Base-by-base conservation (phyloP, 2,797 vertebrate genomes). In the Nasua narica region DNA sequence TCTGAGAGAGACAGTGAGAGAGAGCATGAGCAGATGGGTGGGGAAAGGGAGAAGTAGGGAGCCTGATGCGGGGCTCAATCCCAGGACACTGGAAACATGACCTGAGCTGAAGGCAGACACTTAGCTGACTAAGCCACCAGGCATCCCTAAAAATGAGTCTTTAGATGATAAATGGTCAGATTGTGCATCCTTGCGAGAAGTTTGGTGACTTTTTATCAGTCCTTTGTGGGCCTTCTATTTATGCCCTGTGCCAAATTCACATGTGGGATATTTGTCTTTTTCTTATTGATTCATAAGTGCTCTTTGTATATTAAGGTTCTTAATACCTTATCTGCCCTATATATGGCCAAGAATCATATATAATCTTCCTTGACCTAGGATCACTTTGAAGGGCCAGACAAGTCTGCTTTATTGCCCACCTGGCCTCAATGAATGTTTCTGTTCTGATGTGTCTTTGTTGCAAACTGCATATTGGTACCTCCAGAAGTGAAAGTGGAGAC, bases 281-380 rank as follows among this genome's bases (percentile, higher is more conserved):
- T 83, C 67, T 83, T 81, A 85, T 74, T 95, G 88, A 74, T 52
- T 72, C 40, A 15, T 54, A 79, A 52, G n/a, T 67, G 25, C 50
- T 91, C 56, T 97, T 94, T 84, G 25, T 54, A 85, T 94, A 76
- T 74, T 43, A 91, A 88, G 19, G 43, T 72, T 85, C 48, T 81
- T 67, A 65, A 37, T 35, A 19, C 46, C 69, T 69, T 87, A 60
- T 69, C 19, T 91, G 67, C 62, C 23, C 43, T 14, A 67, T 32
- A 40, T 35, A 16, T 93, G 70, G 52, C 50, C 72, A 93, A 72
- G 52, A 58, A 40, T 29, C n/a, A 40, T 40, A 40, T 40, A 40
- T 50, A 88, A 72, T 52, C 29, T 78, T 19, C 21, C 27, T 82
- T 29, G 58, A n/a, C 32, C 37, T 25, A 8, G 46, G 32, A 11